Percentiles rank a stretch among this genome's conserved stretches.
Evolutionary conservation across 2,888 invertebrate species (phyloP).

Genomic region (Orchestes rusci): DNA sequence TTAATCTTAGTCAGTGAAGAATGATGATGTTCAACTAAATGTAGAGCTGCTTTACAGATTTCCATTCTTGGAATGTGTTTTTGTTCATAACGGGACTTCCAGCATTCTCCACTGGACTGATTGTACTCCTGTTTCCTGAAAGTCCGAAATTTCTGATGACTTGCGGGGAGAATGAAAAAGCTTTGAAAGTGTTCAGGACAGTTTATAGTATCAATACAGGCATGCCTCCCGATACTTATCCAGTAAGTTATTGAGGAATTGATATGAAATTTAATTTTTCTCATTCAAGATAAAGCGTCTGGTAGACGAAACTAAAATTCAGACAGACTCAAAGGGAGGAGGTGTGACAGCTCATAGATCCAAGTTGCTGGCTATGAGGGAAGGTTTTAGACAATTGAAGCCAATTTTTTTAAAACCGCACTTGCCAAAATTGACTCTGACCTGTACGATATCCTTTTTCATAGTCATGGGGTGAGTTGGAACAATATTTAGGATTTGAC

Average conservation of each 20-base stretch:
- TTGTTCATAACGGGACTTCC: conserved; percentile 54
- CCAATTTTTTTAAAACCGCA: conserved; percentile 59
- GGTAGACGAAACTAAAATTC: conserved; percentile 34
- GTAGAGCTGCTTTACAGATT: conserved; percentile 38
- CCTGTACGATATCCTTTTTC: conserved; percentile 54
- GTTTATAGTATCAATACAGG: conserved; percentile 64
- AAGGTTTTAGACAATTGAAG: conserved; percentile 54
- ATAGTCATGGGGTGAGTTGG: conserved; percentile 56
- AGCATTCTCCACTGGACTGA: conserved; percentile 55
- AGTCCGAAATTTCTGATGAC: conserved; percentile 73
- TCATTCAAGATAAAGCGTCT: conserved; percentile 42
- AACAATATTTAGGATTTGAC: no score
- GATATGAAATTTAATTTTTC: no score
- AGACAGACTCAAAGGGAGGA: not conserved
- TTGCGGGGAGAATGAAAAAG: conserved; percentile 57
- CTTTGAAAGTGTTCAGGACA: conserved; percentile 52
- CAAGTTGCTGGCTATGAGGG: conserved; percentile 46
- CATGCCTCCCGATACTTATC: conserved; percentile 52
- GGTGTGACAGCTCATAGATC: conserved; percentile 30
- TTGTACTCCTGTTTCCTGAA: conserved; percentile 57
- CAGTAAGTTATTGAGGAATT: conserved; percentile 48
- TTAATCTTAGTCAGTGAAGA: conserved; percentile 12
- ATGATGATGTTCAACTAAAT: not conserved
- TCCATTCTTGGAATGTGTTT: conserved; percentile 56
- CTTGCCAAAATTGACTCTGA: conserved; percentile 51